Evolutionary conservation across 2,113 vertebrate species (phyloP).

Genomic region (Micronycteris hirsuta): DNA sequence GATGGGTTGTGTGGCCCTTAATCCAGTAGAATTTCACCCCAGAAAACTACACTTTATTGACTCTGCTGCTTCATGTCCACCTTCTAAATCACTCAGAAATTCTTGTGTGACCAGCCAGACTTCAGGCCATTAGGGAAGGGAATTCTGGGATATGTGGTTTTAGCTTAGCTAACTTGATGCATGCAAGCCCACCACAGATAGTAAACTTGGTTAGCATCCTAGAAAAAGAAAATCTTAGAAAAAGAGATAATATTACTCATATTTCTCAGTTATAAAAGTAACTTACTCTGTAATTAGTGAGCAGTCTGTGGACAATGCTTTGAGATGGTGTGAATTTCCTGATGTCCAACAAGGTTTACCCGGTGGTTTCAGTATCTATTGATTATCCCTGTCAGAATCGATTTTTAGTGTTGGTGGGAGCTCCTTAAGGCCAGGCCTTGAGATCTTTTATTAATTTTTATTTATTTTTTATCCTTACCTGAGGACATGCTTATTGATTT

Average conservation of each 20-base stretch:
- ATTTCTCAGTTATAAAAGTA: not conserved
- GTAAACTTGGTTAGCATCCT: not conserved
- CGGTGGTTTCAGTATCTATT: not conserved
- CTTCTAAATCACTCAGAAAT: not conserved
- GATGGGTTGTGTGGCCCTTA: not conserved
- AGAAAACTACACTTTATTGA: not conserved
- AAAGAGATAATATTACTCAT: not conserved
- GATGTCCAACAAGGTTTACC: not conserved
- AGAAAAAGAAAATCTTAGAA: not conserved
- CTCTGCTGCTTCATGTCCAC: not conserved
- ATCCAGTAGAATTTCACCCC: not conserved
- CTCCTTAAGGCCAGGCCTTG: not conserved
- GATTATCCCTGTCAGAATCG: not conserved
- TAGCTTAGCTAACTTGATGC: not conserved
- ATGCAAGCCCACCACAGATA: not conserved
- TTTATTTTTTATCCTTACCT: too few relatives aligned
- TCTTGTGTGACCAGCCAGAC: not conserved
- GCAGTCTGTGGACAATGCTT: not conserved
- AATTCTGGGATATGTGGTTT: not conserved
- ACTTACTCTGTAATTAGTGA: not conserved
- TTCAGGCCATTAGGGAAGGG: not conserved
- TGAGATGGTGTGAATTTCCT: not conserved
- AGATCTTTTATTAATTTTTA: too few relatives aligned
- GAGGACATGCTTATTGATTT: too few relatives aligned
- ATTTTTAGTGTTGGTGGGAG: not conserved